phyloP scores from a whole-genome alignment of 2,888 invertebrate species.

The Ochropacha duplaris region DNA sequence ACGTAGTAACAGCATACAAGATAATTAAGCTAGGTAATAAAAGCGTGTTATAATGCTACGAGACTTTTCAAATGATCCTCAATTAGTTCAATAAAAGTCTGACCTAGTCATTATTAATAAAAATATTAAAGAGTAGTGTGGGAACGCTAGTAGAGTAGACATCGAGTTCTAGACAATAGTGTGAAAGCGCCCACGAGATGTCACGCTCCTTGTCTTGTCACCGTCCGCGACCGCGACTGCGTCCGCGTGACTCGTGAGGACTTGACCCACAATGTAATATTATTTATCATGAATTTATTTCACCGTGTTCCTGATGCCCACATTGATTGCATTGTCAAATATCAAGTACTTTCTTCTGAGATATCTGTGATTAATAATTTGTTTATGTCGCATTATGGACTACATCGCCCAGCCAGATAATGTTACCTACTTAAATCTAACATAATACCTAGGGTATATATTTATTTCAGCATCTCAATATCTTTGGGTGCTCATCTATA shows the following conservation, averaged over 20 bases:
- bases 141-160: background rate
- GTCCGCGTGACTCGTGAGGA: no score
- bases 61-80: no score
- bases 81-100: constrained; percentile 6
- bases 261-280: constrained; percentile 49
- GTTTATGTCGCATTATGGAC: constrained; percentile 12
- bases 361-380: constrained; percentile 25
- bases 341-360: constrained; percentile 29
- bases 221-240: constrained; percentile 28
- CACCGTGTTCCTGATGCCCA: constrained; percentile 54
- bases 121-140: constrained; percentile 8
- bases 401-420: background rate
- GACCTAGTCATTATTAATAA: constrained; percentile 8
- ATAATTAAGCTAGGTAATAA: no score
- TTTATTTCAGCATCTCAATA: no score
- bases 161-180: constrained; percentile 31
- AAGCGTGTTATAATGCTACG: no score
- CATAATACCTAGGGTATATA: no score
- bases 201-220: constrained; percentile 23
- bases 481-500: no score
- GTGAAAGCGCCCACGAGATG: constrained; percentile 35
- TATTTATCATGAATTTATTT: constrained; percentile 41
- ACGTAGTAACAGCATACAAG: no score
- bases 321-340: constrained; percentile 58
- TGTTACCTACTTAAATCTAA: background rate